phyloP scores from a whole-genome alignment of 35 echinoderm and acorn worm species.

The Ophioderma brevispina region DNA sequence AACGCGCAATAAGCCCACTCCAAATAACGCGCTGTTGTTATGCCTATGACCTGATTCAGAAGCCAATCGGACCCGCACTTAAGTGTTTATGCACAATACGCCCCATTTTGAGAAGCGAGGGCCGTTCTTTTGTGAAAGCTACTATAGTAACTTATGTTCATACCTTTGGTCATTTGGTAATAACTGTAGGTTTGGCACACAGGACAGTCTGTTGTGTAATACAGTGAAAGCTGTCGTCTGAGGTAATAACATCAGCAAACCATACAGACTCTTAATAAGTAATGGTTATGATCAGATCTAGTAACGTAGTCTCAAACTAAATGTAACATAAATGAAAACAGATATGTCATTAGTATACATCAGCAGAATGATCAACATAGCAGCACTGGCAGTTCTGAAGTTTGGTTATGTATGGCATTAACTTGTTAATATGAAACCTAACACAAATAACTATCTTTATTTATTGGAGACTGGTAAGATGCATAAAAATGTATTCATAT shows the following conservation, averaged over 20 bases:
- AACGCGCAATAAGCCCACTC: too few relatives aligned
- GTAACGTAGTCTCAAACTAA: constrained; percentile 82
- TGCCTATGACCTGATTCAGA: too few relatives aligned
- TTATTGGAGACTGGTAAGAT: too few relatives aligned
- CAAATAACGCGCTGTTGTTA: too few relatives aligned
- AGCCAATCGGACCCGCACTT: too few relatives aligned
- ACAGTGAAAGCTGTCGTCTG: constrained; percentile 88
- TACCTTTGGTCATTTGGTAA: constrained; percentile 42
- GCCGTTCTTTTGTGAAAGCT: too few relatives aligned
- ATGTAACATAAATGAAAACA: constrained; percentile 15
- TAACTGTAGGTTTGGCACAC: constrained; percentile 70
- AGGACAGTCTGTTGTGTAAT: constrained; percentile 69
- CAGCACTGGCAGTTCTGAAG: not conserved
- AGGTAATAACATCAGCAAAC: constrained; percentile 87
- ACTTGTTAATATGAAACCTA: not conserved
- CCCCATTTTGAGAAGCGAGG: too few relatives aligned
- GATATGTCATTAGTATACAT: too few relatives aligned
- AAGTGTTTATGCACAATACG: too few relatives aligned
- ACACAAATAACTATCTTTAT: too few relatives aligned
- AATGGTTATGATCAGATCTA: constrained; percentile 95
- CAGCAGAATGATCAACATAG: not conserved
- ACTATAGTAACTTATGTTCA: constrained; percentile 5
- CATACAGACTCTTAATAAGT: constrained; percentile 97
- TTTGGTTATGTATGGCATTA: not conserved
- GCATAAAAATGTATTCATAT: too few relatives aligned